A percentile compares a stretch with the other conserved stretches of the same genome.
Evolutionary conservation across 2,888 invertebrate species (phyloP).

Genomic region (Macaria notata): DNA sequence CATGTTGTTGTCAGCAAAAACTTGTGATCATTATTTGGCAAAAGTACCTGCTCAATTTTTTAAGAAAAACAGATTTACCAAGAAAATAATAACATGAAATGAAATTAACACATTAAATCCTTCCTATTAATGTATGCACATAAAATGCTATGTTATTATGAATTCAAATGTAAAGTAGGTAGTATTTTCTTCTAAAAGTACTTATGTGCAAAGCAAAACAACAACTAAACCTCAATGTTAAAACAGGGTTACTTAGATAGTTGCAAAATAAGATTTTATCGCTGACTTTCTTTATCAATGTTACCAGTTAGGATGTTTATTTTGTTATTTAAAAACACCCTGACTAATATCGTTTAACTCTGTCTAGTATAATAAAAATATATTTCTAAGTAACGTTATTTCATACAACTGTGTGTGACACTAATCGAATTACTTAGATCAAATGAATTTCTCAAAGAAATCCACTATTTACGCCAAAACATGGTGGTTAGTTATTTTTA

Average conservation of each 20-base stretch:
- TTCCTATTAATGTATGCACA: too few species aligned
- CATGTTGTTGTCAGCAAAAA: too few species aligned
- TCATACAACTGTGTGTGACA: conserved; percentile 36
- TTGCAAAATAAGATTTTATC: conserved; percentile 34
- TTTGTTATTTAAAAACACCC: neutral
- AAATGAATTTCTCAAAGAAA: conserved; percentile 32
- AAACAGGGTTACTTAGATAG: conserved; percentile 68
- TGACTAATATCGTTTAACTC: neutral
- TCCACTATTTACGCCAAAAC: conserved; percentile 22
- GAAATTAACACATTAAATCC: too few species aligned
- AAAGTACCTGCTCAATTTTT: too few species aligned
- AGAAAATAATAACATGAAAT: too few species aligned
- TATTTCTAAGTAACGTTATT: neutral
- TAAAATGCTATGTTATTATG: too few species aligned
- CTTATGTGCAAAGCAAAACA: neutral
- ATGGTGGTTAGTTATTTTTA: conserved; percentile 18
- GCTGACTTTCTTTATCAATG: neutral
- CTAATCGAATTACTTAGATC: conserved; percentile 46
- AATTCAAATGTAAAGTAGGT: too few species aligned
- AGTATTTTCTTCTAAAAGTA: too few species aligned
- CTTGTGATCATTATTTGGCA: too few species aligned
- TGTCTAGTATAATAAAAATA: neutral
- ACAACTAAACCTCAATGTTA: conserved; percentile 50
- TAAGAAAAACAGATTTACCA: too few species aligned
- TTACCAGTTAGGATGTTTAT: neutral